Conservation (phyloP, 2,797 vertebrate species). For the Halcyon smyrnensis region DNA sequence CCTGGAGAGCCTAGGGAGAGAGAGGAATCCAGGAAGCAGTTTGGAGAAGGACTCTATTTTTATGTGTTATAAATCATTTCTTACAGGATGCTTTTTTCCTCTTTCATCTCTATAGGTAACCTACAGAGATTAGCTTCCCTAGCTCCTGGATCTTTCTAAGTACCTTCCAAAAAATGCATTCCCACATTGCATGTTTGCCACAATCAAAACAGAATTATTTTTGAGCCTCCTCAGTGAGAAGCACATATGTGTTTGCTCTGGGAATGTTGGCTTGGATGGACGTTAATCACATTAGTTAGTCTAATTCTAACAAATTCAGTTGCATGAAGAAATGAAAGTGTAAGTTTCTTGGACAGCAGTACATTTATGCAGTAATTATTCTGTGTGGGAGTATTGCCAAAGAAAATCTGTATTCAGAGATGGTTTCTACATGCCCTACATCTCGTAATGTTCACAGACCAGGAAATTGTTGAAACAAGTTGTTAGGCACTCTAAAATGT, state of each 20-base stretch:
- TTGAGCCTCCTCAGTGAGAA: not conserved
- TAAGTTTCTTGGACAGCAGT: not conserved
- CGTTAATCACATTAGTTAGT: not conserved
- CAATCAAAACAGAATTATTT: not conserved
- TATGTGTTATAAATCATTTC: not conserved
- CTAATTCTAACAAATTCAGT: not conserved
- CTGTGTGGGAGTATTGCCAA: not conserved
- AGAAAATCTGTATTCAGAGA: not conserved
- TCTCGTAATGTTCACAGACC: slow-evolving; percentile 2
- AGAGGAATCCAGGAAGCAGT: not conserved
- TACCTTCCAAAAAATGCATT: not conserved
- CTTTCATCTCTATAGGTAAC: not conserved
- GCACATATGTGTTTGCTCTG: not conserved
- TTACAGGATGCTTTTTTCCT: not conserved
- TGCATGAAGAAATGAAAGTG: not conserved
- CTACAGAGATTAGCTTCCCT: not conserved
- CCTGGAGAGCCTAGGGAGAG: not conserved
- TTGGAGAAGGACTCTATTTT: not conserved
- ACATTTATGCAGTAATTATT: not conserved
- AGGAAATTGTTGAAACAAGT: slow-evolving; percentile 25
- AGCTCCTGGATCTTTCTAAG: not conserved
- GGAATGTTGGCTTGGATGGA: not conserved
- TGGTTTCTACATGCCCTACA: not conserved
- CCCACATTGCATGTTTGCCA: not conserved
- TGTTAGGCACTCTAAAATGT: slow-evolving; percentile 27